A percentile compares a stretch with the other conserved stretches of the same genome.
These are phyloP conservation scores for Sminthurinus aureus DNA, from an alignment of 2,888 invertebrate genomes.

Conservation along the genomic window DNA sequence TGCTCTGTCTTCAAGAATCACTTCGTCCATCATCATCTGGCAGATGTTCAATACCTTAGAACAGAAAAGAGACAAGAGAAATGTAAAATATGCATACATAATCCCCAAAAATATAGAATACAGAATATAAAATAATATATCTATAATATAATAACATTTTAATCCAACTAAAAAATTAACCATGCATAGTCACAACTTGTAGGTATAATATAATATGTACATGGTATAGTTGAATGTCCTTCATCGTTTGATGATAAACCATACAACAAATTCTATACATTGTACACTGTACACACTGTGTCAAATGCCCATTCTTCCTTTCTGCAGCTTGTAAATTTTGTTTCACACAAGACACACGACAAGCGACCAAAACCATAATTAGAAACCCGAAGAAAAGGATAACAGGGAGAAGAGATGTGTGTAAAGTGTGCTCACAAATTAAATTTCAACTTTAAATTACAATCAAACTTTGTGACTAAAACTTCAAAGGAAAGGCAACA, in stretches of 20 bases:
- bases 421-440: conserved; percentile 3
- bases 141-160: not conserved
- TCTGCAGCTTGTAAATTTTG: not conserved
- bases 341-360: not conserved
- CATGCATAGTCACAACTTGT: too few relatives aligned
- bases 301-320: too few relatives aligned
- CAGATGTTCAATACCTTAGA: conserved; percentile 88
- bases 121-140: too few relatives aligned
- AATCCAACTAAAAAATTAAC: not conserved
- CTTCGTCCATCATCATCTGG: conserved; percentile 93
- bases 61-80: conserved; percentile 17
- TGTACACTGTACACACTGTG: not conserved
- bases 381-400: not conserved
- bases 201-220: too few relatives aligned
- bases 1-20: conserved; percentile 83
- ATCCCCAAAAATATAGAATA: not conserved
- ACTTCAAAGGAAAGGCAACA: not conserved
- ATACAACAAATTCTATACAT: not conserved
- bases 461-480: not conserved
- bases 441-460: conserved; percentile 7
- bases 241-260: too few relatives aligned
- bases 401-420: not conserved
- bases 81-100: not conserved
- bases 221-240: too few relatives aligned
- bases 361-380: not conserved